Conservation (phyloP, 2,113 vertebrate species). For the Camelus bactrianus region DNA sequence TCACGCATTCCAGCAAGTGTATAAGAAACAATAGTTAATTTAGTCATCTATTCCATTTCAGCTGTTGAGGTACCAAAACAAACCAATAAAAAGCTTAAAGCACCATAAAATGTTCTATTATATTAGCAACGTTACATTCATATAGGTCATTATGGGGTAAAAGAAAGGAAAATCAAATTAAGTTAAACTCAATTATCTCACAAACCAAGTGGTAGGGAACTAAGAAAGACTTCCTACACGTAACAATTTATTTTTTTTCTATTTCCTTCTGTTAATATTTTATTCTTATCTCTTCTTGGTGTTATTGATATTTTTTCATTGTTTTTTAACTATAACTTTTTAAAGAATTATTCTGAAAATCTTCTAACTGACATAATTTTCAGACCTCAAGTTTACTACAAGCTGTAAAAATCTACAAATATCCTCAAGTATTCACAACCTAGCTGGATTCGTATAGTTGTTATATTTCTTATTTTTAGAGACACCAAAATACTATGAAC, state of each 20-base stretch:
- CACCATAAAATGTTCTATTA: not conserved
- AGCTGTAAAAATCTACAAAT: not conserved
- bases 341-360: not conserved
- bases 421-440: not conserved
- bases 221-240: not conserved
- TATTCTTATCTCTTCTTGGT: not conserved
- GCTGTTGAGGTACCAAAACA: not conserved
- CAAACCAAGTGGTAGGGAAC: not conserved
- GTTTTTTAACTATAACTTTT: not conserved
- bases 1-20: not conserved
- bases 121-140: not conserved
- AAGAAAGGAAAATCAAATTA: slow-evolving; percentile 3
- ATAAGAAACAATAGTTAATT: not conserved
- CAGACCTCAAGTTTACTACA: not conserved
- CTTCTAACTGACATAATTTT: not conserved
- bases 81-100: not conserved
- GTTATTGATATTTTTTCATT: not conserved
- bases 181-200: not conserved
- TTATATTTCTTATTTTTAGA: not conserved
- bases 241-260: not conserved
- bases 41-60: not conserved
- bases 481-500: not conserved
- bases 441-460: not conserved
- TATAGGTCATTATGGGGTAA: not conserved
- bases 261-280: not conserved